Base-by-base conservation (phyloP, 2,113 vertebrate genomes). In the Lagopus muta region DNA sequence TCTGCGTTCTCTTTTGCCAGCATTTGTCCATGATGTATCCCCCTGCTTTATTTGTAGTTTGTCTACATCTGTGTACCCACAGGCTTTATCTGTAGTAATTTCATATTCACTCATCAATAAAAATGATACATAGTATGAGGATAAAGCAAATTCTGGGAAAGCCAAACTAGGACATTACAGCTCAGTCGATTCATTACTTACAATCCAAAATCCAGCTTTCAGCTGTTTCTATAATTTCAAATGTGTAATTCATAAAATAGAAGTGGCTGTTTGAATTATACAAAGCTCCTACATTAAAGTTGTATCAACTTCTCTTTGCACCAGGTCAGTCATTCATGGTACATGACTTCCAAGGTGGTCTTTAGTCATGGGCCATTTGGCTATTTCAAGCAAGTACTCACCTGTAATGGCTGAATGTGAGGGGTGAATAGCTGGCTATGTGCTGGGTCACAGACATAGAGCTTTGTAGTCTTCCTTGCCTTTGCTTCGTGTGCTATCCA, bases 31-130 rank as follows among this genome's bases (percentile, higher is more conserved):
- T n/a, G 34, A 82, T 64, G 34, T 79, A 5, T 84, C 62, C 57
- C 28, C 28, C 18, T 92, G 52, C 70, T 66, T 77, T 67, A 82
- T 92, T 78, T 91, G 74, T 67, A 90, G 55, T 92, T 91, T 65
- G 16, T 70, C 60, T 86, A 73, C 82, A 36, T 90, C 65, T 74
- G 42, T 65, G 88, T 82, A 69, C 80, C 88, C 88, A 95, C 90
- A 60, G 60, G 76, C 61, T 83, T 86, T 78, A 94, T 78, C 88
- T 67, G 69, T 67, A 92, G 55, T 27, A 40, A 32, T 93, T 88
- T 86, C 72, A 52, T 64, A 91, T 52, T 88, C 90, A 93, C 52
- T 95, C 93, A 94, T 86, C 88, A 86, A 81, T 92, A 86, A 80
- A 90, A 90, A 74, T 27, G 61, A 67, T 86, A 47, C 10, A 65